Evolutionary conservation across 2,888 invertebrate species (phyloP), one percentile per base, ranked within the genome.

Genomic region (Stenodera caucasica): DNA sequence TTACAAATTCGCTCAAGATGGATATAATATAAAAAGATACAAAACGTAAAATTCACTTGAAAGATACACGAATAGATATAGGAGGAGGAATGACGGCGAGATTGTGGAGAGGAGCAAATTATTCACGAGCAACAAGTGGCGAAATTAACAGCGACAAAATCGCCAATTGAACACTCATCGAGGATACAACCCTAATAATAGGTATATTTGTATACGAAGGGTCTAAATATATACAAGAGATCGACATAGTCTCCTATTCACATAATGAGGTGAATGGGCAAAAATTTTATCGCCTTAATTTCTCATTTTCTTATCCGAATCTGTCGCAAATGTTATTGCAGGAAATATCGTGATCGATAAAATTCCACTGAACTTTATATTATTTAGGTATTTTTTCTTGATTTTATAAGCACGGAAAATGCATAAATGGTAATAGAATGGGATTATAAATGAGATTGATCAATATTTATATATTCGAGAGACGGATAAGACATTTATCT

Each of bases 51-150:
- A 2, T 14, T 14, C 4, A 11, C 11, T 37, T 37, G 14, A 14
- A 14, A 35, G 18, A 35, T 4, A 45, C 21, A 11, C 7, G 15
- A 37, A 37, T 8, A 1, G 37, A 21, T 21, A 45, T 12, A 21
- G 21, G 18, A 61, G n/a, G n/a, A n/a, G n/a, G n/a, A n/a, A n/a
- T n/a, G n/a, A n/a, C n/a, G n/a, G n/a, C n/a, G n/a, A n/a, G n/a
- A n/a, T n/a, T n/a, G n/a, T n/a, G n/a, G n/a, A n/a, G n/a, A n/a
- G n/a, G n/a, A n/a, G n/a, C n/a, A 57, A 55, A 57, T 57, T 45
- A 61, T 35, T 2, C 54, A 26, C 54, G 53, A 59, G 60, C 60
- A 60, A 60, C 60, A 60, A 60, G 60, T 60, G 60, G 60, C 33
- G 4, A 60, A 60, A 60, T 60, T 60, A 56, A 56, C 49, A 49